Evolutionary conservation across 2,888 invertebrate species (phyloP).

Genomic region (Drosophila antonietae): DNA sequence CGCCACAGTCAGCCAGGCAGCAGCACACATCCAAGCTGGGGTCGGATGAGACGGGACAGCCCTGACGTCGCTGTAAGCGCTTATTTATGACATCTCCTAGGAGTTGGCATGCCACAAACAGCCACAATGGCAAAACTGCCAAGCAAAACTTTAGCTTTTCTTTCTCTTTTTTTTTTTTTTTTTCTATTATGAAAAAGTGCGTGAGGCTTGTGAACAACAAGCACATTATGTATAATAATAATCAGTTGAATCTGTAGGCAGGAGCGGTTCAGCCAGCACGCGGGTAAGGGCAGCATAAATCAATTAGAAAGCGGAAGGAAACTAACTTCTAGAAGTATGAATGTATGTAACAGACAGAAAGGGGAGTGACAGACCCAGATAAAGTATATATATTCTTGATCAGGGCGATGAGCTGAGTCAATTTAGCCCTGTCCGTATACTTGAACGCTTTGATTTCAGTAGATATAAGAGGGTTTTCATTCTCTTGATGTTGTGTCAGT

Average conservation of each 20-base stretch:
- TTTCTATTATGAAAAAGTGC: constrained; percentile 52
- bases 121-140: not conserved
- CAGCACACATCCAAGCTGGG: not conserved
- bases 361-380: no score
- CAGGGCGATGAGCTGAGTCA: no score
- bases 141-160: constrained; percentile 34
- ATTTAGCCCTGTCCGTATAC: no score
- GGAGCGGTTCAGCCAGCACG: constrained; percentile 15
- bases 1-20: not conserved
- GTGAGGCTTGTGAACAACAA: constrained; percentile 55
- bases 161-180: constrained; percentile 25
- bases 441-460: no score
- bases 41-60: not conserved
- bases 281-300: not conserved
- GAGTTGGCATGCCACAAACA: constrained; percentile 14
- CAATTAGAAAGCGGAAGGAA: not conserved
- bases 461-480: no score
- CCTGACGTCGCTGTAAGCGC: constrained; percentile 36
- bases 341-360: no score
- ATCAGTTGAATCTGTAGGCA: constrained; percentile 22
- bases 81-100: constrained; percentile 60
- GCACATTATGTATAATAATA: constrained; percentile 46
- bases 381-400: no score
- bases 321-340: no score
- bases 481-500: no score